Conservation (phyloP, 2,797 vertebrate genomes). For the Hydrolagus colliei region DNA sequence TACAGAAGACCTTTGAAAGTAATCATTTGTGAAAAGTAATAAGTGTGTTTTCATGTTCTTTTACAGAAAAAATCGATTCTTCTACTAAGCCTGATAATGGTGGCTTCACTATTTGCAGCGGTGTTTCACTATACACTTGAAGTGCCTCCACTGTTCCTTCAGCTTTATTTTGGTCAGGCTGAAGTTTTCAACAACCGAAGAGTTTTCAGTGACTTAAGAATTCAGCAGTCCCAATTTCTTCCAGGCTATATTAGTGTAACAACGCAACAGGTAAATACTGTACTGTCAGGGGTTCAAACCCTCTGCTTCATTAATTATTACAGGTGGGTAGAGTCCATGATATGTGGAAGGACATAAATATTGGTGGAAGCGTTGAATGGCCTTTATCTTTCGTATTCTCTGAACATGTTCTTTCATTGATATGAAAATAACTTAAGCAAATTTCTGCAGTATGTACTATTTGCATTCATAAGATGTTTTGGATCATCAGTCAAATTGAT, state of each 20-base stretch:
- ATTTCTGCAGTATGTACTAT: neutral
- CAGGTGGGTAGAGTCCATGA: neutral
- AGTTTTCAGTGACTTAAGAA: neutral
- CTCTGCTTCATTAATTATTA: neutral
- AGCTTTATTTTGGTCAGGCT: neutral
- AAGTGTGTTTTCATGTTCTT: too few species aligned
- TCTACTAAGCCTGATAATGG: neutral
- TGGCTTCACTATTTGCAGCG: neutral
- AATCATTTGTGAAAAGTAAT: too few species aligned
- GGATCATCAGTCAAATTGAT: neutral
- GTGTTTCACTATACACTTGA: neutral
- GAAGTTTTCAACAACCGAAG: neutral
- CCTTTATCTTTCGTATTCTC: neutral
- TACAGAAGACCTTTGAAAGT: too few species aligned
- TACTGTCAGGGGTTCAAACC: neutral
- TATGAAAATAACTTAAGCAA: neutral
- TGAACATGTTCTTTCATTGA: too few species aligned
- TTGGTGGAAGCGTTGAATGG: neutral
- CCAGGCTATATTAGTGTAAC: constrained; percentile 2
- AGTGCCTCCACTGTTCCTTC: neutral
- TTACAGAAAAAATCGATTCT: constrained; percentile 8
- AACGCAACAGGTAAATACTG: constrained; percentile 1
- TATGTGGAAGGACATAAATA: neutral
- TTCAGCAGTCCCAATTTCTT: neutral
- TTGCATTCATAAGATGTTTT: neutral